Evolutionary conservation across 2,797 vertebrate genomes (phyloP).

Genomic region (Mormyrus proboscirostris): DNA sequence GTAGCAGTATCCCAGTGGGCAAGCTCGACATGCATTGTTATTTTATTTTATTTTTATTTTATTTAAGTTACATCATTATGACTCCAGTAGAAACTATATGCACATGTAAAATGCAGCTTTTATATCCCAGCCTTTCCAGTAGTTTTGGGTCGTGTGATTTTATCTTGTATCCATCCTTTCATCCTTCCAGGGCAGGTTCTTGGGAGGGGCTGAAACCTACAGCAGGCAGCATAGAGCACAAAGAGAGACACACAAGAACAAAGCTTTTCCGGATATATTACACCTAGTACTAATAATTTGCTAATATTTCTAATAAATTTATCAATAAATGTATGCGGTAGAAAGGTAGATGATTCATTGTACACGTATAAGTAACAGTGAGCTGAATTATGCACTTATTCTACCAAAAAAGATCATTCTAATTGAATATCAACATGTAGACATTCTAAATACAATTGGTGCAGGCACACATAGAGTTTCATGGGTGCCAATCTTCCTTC

Average conservation of each 20-base stretch:
- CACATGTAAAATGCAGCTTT: background rate
- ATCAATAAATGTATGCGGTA: background rate
- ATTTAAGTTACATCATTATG: background rate
- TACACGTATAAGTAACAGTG: background rate
- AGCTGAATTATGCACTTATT: background rate
- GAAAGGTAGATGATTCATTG: background rate
- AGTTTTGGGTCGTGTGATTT: background rate
- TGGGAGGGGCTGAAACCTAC: background rate
- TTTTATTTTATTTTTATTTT: background rate
- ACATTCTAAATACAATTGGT: background rate
- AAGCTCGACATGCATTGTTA: background rate
- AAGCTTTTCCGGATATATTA: background rate
- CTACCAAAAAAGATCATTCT: background rate
- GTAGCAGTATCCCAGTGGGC: background rate
- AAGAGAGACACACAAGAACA: background rate
- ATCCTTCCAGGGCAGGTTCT: background rate
- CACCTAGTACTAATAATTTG: background rate
- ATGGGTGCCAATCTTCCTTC: background rate
- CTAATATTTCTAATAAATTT: background rate
- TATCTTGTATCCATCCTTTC: background rate
- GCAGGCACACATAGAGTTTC: background rate
- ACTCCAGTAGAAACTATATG: background rate
- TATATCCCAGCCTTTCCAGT: background rate
- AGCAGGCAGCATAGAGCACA: background rate
- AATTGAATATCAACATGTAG: background rate